phyloP scores from a whole-genome alignment of 2,888 invertebrate genomes.

The Calameuta idolon region DNA sequence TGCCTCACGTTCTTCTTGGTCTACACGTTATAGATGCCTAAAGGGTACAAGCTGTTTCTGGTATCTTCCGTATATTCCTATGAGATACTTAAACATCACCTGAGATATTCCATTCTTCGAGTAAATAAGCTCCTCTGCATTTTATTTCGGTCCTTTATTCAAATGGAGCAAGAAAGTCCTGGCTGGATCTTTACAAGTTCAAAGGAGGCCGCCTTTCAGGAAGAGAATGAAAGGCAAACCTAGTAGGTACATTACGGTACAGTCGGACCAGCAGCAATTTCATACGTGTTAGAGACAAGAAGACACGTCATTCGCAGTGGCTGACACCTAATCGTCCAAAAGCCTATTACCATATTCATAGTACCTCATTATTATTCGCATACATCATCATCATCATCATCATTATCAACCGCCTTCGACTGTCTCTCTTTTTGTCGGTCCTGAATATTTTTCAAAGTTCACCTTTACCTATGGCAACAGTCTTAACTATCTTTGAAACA shows the following conservation, averaged over 20 bases:
- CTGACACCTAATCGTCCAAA: conserved; percentile 45
- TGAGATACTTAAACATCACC: background rate
- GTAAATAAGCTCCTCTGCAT: background rate
- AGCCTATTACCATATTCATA: conserved; percentile 50
- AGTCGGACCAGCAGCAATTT: conserved; percentile 31
- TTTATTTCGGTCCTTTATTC: background rate
- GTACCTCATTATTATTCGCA: conserved; percentile 36
- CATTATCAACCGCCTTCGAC: background rate
- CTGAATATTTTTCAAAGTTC: background rate
- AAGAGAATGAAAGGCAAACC: background rate
- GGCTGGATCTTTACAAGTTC: background rate
- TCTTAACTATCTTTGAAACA: background rate
- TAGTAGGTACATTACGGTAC: background rate
- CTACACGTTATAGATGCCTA: background rate
- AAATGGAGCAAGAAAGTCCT: background rate
- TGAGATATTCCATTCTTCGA: background rate
- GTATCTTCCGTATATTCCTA: background rate
- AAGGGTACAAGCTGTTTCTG: background rate
- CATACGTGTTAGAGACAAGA: conserved; percentile 31
- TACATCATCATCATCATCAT: conserved; percentile 30
- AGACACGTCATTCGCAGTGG: conserved; percentile 34
- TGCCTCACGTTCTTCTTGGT: background rate
- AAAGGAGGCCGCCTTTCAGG: background rate
- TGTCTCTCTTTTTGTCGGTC: background rate
- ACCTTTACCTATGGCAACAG: background rate